A percentile compares a stretch with the other conserved stretches of the same genome.
Evolutionary conservation across 2,113 vertebrate species (phyloP).

Genomic region (Haemorhous mexicanus): DNA sequence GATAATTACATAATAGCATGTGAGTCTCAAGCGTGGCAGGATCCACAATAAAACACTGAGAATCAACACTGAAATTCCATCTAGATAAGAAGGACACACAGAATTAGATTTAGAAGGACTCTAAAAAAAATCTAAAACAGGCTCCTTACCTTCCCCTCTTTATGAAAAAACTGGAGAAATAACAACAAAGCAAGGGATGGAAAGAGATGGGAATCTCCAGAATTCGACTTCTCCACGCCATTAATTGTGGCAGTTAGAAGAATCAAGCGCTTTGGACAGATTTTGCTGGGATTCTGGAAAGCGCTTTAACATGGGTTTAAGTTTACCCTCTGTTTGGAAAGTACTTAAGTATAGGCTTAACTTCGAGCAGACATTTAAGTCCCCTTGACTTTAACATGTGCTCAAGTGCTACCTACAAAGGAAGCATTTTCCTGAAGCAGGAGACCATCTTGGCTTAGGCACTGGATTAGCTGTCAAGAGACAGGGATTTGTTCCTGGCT

Average conservation of each 20-base stretch:
- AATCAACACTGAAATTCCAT: neutral
- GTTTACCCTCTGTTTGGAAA: conserved; percentile 65
- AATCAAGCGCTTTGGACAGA: conserved; percentile 54
- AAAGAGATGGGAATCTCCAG: neutral
- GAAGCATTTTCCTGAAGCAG: conserved; percentile 51
- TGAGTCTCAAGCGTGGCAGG: neutral
- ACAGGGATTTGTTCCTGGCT: conserved; percentile 37
- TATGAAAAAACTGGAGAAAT: neutral
- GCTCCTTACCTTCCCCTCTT: neutral
- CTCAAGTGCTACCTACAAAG: conserved; percentile 60
- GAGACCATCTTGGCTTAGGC: conserved; percentile 60
- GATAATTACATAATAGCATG: neutral
- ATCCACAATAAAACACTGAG: neutral
- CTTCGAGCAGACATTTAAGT: conserved; percentile 62
- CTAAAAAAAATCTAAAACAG: neutral
- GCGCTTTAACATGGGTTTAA: conserved; percentile 63
- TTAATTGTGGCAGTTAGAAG: conserved; percentile 51
- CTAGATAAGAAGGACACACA: neutral
- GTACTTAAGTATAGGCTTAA: conserved; percentile 64
- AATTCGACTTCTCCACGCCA: conserved; percentile 1
- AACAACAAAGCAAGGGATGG: neutral
- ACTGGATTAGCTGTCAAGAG: conserved; percentile 56
- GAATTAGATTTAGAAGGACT: neutral
- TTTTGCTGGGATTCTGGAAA: conserved; percentile 61
- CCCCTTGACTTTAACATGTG: conserved; percentile 65